Evolutionary conservation across 2,888 invertebrate genomes (phyloP).

Genomic region (Automeris io): DNA sequence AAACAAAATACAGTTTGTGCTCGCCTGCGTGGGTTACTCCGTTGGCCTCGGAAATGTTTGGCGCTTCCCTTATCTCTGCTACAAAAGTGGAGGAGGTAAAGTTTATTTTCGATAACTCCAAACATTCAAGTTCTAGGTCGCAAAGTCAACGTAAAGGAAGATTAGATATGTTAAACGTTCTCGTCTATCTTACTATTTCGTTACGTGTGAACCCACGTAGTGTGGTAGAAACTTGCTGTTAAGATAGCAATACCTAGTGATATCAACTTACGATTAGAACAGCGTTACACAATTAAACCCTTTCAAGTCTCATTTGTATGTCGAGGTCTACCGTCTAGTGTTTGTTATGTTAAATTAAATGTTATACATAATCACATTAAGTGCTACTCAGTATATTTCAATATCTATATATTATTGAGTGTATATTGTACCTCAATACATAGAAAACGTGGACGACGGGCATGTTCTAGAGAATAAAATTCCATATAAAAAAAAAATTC

Average conservation of each 20-base stretch:
- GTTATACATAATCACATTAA: too few relatives aligned
- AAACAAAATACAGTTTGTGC: conserved; percentile 91
- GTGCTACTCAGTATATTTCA: too few relatives aligned
- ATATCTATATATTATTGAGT: too few relatives aligned
- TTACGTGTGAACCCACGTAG: not conserved
- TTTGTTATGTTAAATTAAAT: too few relatives aligned
- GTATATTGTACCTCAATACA: too few relatives aligned
- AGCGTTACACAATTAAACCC: not conserved
- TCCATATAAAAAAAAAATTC: too few relatives aligned
- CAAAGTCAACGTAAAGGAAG: conserved; percentile 2
- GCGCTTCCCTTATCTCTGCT: conserved; percentile 95
- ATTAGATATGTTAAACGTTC: conserved; percentile 6
- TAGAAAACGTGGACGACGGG: too few relatives aligned
- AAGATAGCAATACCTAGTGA: not conserved
- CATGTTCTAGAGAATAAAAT: too few relatives aligned
- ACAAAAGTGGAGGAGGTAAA: conserved; percentile 92
- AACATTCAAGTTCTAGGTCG: conserved; percentile 9
- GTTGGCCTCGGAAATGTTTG: conserved; percentile 94
- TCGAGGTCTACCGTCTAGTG: too few relatives aligned
- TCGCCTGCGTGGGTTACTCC: conserved; percentile 92
- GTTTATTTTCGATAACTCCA: conserved; percentile 5
- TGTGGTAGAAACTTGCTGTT: not conserved
- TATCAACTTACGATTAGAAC: not conserved
- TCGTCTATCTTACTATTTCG: not conserved
- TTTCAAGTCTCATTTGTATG: not conserved